Percentiles rank a stretch among this genome's conserved stretches.
Conservation (phyloP, 2,797 vertebrate species). For the Lagocephalus sceleratus region DNA sequence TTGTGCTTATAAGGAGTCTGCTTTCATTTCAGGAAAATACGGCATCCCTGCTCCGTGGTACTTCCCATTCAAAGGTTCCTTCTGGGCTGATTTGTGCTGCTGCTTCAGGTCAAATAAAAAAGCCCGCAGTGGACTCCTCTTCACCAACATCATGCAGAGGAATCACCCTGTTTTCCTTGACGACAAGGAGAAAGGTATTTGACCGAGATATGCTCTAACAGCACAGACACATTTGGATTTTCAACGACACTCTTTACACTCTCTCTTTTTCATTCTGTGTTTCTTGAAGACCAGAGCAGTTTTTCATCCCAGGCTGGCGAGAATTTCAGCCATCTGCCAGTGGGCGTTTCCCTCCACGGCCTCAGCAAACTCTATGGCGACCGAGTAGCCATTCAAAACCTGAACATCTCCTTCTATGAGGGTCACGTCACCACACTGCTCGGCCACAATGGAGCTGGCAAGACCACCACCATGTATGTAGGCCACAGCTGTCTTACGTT, state of each 20-base stretch:
- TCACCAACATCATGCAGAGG: slow-evolving; percentile 85
- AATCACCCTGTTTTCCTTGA: slow-evolving; percentile 72
- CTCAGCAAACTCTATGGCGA: slow-evolving; percentile 88
- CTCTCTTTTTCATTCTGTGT: slow-evolving; percentile 22
- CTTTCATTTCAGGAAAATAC: slow-evolving; percentile 80
- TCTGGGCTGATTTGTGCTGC: slow-evolving; percentile 83
- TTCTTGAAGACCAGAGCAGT: slow-evolving; percentile 57
- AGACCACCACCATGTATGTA: slow-evolving; percentile 95
- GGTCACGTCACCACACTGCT: slow-evolving; percentile 92
- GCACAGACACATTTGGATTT: slow-evolving; percentile 5
- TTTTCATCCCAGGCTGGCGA: slow-evolving; percentile 76
- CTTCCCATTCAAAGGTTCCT: slow-evolving; percentile 88
- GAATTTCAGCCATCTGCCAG: slow-evolving; percentile 78
- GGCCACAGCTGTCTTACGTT: background rate
- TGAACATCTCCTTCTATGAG: slow-evolving; percentile 91
- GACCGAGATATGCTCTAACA: slow-evolving; percentile 1
- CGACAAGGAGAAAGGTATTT: slow-evolving; percentile 72
- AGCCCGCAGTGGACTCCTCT: slow-evolving; percentile 69
- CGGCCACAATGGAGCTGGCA: slow-evolving; percentile 97
- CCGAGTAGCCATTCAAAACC: slow-evolving; percentile 85
- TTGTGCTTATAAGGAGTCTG: too few relatives aligned
- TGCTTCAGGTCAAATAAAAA: slow-evolving; percentile 39
- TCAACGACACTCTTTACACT: background rate
- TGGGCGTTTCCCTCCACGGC: slow-evolving; percentile 85
- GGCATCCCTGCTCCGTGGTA: slow-evolving; percentile 91